Percentiles rank a stretch among this genome's conserved stretches.
Evolutionary conservation across 1,140 invertebrate genomes (phyloP).

Genomic region (Lordiphosa stackelbergi): DNA sequence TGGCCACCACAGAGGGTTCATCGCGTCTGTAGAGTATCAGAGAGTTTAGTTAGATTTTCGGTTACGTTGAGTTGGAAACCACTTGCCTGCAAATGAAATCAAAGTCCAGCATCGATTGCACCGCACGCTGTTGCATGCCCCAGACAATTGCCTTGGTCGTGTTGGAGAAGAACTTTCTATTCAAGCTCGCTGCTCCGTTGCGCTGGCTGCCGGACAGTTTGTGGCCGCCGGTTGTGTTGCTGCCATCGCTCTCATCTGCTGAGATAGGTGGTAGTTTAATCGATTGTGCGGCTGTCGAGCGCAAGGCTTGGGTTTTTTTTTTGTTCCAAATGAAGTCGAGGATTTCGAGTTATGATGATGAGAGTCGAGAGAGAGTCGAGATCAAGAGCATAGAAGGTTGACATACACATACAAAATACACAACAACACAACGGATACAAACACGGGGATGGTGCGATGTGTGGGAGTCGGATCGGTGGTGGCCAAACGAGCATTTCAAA

Average conservation of each 20-base stretch:
- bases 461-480: conserved; percentile 28
- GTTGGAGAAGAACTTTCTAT: conserved; percentile 85
- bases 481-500: conserved; percentile 47
- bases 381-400: conserved; percentile 49
- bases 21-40: conserved; percentile 82
- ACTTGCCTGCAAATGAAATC: conserved; percentile 94
- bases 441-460: conserved; percentile 30
- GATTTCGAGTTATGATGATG: conserved; percentile 21
- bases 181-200: conserved; percentile 50
- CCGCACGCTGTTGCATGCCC: conserved; percentile 99
- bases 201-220: conserved; percentile 33
- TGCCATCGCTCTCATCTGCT: conserved; percentile 67
- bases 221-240: conserved; percentile 12
- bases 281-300: conserved; percentile 71
- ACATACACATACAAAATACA: conserved; percentile 56
- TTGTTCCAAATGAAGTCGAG: conserved; percentile 66
- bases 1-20: conserved; percentile 93
- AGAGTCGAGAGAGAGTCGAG: conserved; percentile 18
- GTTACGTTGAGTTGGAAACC: too few species aligned
- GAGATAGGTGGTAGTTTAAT: conserved; percentile 77
- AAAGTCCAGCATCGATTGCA: conserved; percentile 99
- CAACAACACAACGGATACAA: conserved; percentile 36
- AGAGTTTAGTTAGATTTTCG: conserved; percentile 86
- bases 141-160: conserved; percentile 97
- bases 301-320: conserved; percentile 56